Evolutionary conservation across 2,113 vertebrate species (phyloP).

Genomic region (Cephalophus harveyi): DNA sequence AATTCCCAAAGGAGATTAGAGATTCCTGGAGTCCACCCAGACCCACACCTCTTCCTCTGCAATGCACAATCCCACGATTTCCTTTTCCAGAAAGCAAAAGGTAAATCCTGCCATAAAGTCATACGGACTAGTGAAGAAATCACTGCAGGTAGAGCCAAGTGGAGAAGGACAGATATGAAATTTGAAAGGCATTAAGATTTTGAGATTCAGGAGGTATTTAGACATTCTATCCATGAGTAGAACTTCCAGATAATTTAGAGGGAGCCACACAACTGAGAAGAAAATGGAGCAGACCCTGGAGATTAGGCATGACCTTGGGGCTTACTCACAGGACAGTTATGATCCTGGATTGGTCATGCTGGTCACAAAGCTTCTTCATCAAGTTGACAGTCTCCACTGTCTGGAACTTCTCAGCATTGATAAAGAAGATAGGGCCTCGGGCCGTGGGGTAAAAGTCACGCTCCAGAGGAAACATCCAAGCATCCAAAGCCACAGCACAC

Average conservation of each 20-base stretch:
- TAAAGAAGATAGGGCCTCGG: slow-evolving; percentile 80
- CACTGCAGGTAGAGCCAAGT: not conserved
- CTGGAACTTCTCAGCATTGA: slow-evolving; percentile 84
- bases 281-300: not conserved
- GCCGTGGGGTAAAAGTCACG: slow-evolving; percentile 73
- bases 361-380: slow-evolving; percentile 79
- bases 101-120: not conserved
- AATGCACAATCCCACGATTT: not conserved
- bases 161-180: not conserved
- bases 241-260: not conserved
- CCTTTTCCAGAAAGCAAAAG: not conserved
- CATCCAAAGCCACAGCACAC: slow-evolving; percentile 82
- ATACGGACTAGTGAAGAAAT: not conserved
- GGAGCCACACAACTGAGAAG: not conserved
- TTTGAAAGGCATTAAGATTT: not conserved
- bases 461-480: slow-evolving; percentile 86
- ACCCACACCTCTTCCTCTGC: not conserved
- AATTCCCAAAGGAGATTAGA: not conserved
- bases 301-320: not conserved
- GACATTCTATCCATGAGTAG: not conserved
- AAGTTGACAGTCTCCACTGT: slow-evolving; percentile 69
- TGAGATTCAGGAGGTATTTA: not conserved
- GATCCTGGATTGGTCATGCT: slow-evolving; percentile 73
- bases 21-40: not conserved
- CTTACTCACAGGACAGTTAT: slow-evolving; percentile 83